Base-by-base conservation (phyloP, 2,888 invertebrate species). In the Liposcelis brunnea region DNA sequence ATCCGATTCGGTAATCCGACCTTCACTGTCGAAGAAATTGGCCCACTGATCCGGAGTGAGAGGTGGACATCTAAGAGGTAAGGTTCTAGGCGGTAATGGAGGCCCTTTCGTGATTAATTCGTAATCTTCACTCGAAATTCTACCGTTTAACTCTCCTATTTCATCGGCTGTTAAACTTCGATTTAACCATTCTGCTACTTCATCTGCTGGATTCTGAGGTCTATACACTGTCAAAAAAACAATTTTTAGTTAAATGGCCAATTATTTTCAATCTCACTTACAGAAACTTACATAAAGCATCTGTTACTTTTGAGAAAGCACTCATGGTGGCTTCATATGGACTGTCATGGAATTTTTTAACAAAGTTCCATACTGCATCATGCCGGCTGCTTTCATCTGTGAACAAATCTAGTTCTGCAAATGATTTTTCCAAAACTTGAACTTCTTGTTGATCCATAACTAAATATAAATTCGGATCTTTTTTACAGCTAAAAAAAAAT, bases 311-410 rank as follows among this genome's bases (percentile, higher is more conserved):
- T 18, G 86, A 80, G 62, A 91, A 86, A 1, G 86, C 81, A 55
- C 82, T 83, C 67, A 87, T 61, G 0, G 89, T 82, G 1, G 85
- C 80, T 57, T 81, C 82, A 57, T 83, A 83, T 0, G 91, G 89
- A 56, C 84, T 70, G 48, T 74, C 67, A 51, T 70, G 72, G 47
- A 74, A 64, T 57, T 71, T 72, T 52, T 66, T 67, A 16, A 74
- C 62, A 53, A 75, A 66, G 49, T 67, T 69, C 80, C 80, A 80
- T 0, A 78, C 74, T 31, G 74, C 73, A 56, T 76, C 73, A 0
- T 74, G 71, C 0, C 74, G 70, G 44, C 52, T 51, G 43, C 48
- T 70, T 44, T 73, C 73, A 54, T 82, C 81, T 14, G 75, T 72
- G 58, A 83, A 82, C 48, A 94, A 71, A 57, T 89, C 78, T 50